phyloP scores from a whole-genome alignment of 2,113 vertebrate genomes.

The Heteronetta atricapilla region DNA sequence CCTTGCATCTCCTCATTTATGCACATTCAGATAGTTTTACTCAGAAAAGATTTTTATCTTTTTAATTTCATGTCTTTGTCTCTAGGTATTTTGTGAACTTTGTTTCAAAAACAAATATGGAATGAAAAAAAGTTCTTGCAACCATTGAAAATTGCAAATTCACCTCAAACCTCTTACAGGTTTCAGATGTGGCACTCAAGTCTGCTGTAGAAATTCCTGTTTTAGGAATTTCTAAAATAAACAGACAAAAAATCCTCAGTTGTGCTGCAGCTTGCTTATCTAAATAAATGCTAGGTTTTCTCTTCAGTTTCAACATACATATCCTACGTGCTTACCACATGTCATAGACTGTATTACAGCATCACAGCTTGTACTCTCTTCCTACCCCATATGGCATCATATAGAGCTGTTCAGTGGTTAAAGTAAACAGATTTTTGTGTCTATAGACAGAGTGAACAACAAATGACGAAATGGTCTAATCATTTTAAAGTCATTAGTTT shows the following conservation, averaged over 20 bases:
- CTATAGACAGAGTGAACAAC: conserved; percentile 17
- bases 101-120: neutral
- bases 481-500: conserved; percentile 32
- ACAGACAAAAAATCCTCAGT: neutral
- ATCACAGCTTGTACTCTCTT: neutral
- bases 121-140: neutral
- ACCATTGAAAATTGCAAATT: neutral
- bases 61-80: neutral
- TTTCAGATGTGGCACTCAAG: neutral
- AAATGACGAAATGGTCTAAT: conserved; percentile 7
- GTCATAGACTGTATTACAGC: neutral
- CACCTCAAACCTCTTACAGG: neutral
- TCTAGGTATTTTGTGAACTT: neutral
- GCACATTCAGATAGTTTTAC: neutral
- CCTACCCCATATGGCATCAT: neutral
- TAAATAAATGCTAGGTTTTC: neutral
- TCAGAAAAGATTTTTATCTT: neutral
- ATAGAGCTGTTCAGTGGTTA: neutral
- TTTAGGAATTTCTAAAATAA: neutral
- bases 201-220: neutral
- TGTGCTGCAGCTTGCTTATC: neutral
- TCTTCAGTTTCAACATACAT: neutral
- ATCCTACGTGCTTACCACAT: neutral
- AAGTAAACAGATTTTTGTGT: neutral
- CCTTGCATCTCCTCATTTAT: neutral